Conservation (phyloP, 1,140 invertebrate species). For the Rhizoglyphus robini region DNA sequence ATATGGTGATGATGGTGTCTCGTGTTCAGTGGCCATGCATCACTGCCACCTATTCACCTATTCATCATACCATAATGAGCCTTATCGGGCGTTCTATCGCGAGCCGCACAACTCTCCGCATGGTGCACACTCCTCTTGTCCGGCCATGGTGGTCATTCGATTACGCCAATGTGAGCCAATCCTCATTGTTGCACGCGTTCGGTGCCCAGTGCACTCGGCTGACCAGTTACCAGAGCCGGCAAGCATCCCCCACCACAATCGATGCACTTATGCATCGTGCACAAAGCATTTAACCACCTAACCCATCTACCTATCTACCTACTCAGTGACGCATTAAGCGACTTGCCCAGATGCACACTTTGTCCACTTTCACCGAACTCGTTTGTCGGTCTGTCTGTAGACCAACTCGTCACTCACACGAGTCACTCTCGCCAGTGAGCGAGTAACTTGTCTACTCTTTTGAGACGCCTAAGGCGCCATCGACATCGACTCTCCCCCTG, state of each 20-base stretch:
- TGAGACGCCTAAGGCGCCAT: conserved; percentile 15
- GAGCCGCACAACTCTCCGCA: too few relatives aligned
- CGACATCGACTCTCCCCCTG: neutral
- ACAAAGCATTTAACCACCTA: neutral
- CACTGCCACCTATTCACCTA: neutral
- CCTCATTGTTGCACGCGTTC: neutral
- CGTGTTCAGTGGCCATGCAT: neutral
- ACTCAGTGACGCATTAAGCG: neutral
- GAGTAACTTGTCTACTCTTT: conserved; percentile 11
- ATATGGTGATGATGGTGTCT: too few relatives aligned
- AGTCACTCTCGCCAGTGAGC: conserved; percentile 2
- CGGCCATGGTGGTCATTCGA: neutral
- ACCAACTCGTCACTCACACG: neutral
- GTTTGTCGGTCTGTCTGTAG: neutral
- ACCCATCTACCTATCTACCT: conserved; percentile 11
- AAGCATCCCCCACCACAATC: neutral
- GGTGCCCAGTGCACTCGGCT: neutral
- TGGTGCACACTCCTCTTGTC: neutral
- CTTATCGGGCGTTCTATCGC: conserved; percentile 4
- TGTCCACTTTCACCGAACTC: conserved; percentile 6
- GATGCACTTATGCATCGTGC: neutral
- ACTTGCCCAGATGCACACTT: neutral
- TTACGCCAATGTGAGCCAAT: neutral
- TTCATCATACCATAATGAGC: conserved; percentile 6
- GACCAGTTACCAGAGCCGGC: neutral